phyloP scores from a whole-genome alignment of 92 coral and sea anemone species.

The Plumapathes pennacea region DNA sequence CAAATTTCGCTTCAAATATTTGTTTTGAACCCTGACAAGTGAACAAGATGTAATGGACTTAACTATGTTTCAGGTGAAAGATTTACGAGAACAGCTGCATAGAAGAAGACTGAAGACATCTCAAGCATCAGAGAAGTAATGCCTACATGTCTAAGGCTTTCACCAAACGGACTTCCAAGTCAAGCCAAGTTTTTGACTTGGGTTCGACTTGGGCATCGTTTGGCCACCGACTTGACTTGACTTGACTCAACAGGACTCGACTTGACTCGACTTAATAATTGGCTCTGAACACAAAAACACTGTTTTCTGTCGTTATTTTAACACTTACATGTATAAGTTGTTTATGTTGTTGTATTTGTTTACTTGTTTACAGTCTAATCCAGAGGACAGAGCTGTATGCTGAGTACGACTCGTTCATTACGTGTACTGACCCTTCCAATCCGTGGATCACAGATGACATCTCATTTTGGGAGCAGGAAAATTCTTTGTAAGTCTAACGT shows the following conservation, averaged over 20 bases:
- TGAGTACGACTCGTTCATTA: slow-evolving; percentile 66
- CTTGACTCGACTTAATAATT: too few relatives aligned
- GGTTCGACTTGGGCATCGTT: too few relatives aligned
- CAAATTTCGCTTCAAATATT: background rate
- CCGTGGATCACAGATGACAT: slow-evolving; percentile 86
- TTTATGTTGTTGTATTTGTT: too few relatives aligned
- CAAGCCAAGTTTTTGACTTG: too few relatives aligned
- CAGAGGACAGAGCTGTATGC: slow-evolving; percentile 75
- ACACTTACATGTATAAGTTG: too few relatives aligned
- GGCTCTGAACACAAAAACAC: too few relatives aligned
- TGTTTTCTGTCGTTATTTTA: too few relatives aligned
- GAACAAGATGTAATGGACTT: background rate
- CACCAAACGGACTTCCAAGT: too few relatives aligned
- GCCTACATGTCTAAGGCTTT: too few relatives aligned
- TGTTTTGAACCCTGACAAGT: too few relatives aligned
- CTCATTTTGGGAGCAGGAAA: slow-evolving; percentile 84
- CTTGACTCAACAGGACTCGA: too few relatives aligned
- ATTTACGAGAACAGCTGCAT: slow-evolving; percentile 69
- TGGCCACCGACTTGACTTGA: too few relatives aligned
- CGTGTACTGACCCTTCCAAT: slow-evolving; percentile 79
- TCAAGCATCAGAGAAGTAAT: slow-evolving; percentile 84
- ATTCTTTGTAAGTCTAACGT: slow-evolving; percentile 58
- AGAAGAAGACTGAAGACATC: slow-evolving; percentile 85
- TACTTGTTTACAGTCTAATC: slow-evolving; percentile 58
- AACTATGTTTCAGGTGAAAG: slow-evolving; percentile 55